Base-by-base conservation (phyloP, 2,888 invertebrate genomes). In the Monopis laevigella region DNA sequence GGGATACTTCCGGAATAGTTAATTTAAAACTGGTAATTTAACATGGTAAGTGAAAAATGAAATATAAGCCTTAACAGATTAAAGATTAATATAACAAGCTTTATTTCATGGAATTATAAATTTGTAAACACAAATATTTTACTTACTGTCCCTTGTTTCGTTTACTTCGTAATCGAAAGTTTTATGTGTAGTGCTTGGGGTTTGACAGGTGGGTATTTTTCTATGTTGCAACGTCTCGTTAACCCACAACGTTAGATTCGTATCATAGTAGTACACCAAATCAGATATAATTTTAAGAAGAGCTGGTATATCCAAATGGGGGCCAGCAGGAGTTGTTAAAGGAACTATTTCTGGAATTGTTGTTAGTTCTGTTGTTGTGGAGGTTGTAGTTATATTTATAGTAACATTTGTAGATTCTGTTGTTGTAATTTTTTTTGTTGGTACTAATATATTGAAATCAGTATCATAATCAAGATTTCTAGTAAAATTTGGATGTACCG, bases 231-330 rank as follows among this genome's bases (percentile, higher is more conserved):
- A 35, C 39, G 30, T 45, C 36, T 14, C 43, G 32, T 43, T 46
- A 28, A 42, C 35, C 40, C 4, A 29, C 12, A 24, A 10, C n/a
- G 40, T 40, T 14, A 40, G 12, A 5, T 40, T 28, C 10, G 59
- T 51, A 24, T 62, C 62, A 43, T 64, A 67, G 8, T 65, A 62
- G 21, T 52, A 51, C 0, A 63, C 62, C 16, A 65, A 43, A 13
- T 59, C 59, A 0, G 58, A 49, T 1, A 65, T 52, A 2, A 66
- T 52, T 0, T 46, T 51, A 14, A 65, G 42, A 5, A 66, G 48
- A 7, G 51, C 51, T 2, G 56, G 56, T 1, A 65, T 50, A 40
- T 63, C 24, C 24, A 21, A 21, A 8, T 8, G 6, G 8, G 24
- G 24, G 24, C 24, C 24, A 21, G 24, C 24, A 7, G 24, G 24